Percentiles rank a stretch among this genome's conserved stretches.
phyloP scores from a whole-genome alignment of 2,113 vertebrate genomes.

The Pampusana beccarii region DNA sequence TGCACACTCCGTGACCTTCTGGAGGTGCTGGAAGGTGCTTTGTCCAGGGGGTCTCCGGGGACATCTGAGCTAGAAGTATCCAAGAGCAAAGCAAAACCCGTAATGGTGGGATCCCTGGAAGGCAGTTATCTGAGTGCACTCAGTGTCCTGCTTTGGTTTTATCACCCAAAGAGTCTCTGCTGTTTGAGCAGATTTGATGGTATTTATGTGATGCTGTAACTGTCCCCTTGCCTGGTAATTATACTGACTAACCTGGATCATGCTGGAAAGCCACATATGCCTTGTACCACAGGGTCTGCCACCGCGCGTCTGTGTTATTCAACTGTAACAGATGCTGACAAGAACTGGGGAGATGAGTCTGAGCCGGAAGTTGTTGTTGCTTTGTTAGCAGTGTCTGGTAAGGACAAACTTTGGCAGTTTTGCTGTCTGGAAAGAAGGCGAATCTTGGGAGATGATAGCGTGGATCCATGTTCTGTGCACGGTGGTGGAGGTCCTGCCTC shows the following conservation, averaged over 20 bases:
- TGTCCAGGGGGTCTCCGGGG: not conserved
- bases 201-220: conserved; percentile 17
- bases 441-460: not conserved
- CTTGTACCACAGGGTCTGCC: conserved; percentile 32
- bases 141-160: conserved; percentile 13
- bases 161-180: not conserved
- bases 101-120: not conserved
- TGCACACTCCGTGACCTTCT: not conserved
- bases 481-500: not conserved
- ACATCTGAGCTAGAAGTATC: not conserved
- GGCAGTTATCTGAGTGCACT: not conserved
- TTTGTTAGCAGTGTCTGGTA: not conserved
- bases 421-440: not conserved
- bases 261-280: conserved; percentile 37
- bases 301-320: not conserved
- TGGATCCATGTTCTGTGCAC: not conserved
- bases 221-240: conserved; percentile 56
- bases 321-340: conserved; percentile 35
- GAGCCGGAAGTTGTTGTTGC: conserved; percentile 30
- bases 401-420: not conserved
- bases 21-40: not conserved
- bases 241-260: conserved; percentile 50
- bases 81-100: not conserved
- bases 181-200: not conserved
- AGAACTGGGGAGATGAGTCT: not conserved